These are phyloP conservation scores for Allophyes oxyacanthae DNA, from an alignment of 2,888 invertebrate genomes.

Conservation along the genomic window DNA sequence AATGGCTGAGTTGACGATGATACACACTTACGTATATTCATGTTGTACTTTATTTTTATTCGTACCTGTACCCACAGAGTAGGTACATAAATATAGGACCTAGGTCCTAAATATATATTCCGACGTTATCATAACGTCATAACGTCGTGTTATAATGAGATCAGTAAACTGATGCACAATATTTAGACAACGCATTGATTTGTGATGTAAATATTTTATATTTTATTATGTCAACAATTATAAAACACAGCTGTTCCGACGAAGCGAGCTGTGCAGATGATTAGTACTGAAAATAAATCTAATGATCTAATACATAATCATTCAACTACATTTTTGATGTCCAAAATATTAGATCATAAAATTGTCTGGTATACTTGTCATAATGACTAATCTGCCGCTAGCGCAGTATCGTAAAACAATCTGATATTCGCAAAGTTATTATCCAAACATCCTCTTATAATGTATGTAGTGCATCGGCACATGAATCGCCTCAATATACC, in stretches of 20 bases:
- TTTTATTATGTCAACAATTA: slow-evolving; percentile 26
- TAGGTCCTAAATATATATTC: no score
- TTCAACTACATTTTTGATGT: slow-evolving; percentile 38
- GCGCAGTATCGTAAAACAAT: slow-evolving; percentile 58
- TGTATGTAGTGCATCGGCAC: slow-evolving; percentile 66
- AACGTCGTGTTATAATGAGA: no score
- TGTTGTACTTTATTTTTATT: no score
- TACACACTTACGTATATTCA: no score
- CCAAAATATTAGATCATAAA: slow-evolving; percentile 23
- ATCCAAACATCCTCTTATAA: slow-evolving; percentile 82
- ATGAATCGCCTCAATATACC: slow-evolving; percentile 69
- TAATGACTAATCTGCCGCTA: slow-evolving; percentile 39
- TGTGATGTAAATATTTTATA: slow-evolving; percentile 51
- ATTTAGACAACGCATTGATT: slow-evolving; percentile 54
- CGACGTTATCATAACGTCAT: no score
- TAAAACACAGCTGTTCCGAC: slow-evolving; percentile 35
- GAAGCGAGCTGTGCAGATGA: slow-evolving; percentile 27
- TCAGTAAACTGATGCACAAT: slow-evolving; percentile 30
- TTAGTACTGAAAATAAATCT: slow-evolving; percentile 42
- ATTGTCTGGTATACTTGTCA: slow-evolving; percentile 39
- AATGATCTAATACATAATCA: background rate
- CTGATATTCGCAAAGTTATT: slow-evolving; percentile 70
- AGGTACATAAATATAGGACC: no score
- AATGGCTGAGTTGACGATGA: no score
- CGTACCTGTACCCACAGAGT: no score